Evolutionary conservation across 2,797 vertebrate genomes (phyloP).

Genomic region (Sebastes melanostomus): DNA sequence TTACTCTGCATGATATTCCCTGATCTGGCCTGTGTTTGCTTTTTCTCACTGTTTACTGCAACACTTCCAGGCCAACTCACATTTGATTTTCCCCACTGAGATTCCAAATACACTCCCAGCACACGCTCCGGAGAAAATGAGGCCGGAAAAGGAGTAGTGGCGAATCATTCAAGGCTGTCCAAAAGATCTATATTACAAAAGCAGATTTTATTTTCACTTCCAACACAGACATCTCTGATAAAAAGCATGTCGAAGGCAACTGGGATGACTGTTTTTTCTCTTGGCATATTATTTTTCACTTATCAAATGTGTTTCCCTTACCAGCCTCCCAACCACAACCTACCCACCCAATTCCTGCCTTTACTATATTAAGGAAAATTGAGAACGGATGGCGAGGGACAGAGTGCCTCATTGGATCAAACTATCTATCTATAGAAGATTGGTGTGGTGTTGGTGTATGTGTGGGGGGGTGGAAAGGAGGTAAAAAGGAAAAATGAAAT

Average conservation of each 20-base stretch:
- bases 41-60: slow-evolving; percentile 79
- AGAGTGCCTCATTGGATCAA: slow-evolving; percentile 55
- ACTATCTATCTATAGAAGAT: slow-evolving; percentile 56
- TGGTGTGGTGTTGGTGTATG: neutral
- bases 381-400: slow-evolving; percentile 74
- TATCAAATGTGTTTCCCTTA: slow-evolving; percentile 79
- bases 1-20: slow-evolving; percentile 74
- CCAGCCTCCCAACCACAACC: slow-evolving; percentile 62
- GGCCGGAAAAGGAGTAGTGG: slow-evolving; percentile 70
- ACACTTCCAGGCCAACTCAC: slow-evolving; percentile 79
- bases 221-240: slow-evolving; percentile 76
- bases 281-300: slow-evolving; percentile 83
- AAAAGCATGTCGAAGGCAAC: slow-evolving; percentile 77
- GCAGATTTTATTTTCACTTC: slow-evolving; percentile 79
- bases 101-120: slow-evolving; percentile 69
- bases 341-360: slow-evolving; percentile 63
- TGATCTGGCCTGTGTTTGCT: slow-evolving; percentile 75
- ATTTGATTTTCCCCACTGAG: slow-evolving; percentile 76
- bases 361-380: slow-evolving; percentile 74
- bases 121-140: slow-evolving; percentile 69
- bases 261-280: slow-evolving; percentile 79
- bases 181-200: slow-evolving; percentile 79
- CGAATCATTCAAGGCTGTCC: slow-evolving; percentile 80
- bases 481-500: slow-evolving; percentile 47
- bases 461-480: neutral